Evolutionary conservation across 1,140 invertebrate genomes (phyloP), one percentile per base, ranked within the genome.

Genomic region (Brachionus plicatilis): DNA sequence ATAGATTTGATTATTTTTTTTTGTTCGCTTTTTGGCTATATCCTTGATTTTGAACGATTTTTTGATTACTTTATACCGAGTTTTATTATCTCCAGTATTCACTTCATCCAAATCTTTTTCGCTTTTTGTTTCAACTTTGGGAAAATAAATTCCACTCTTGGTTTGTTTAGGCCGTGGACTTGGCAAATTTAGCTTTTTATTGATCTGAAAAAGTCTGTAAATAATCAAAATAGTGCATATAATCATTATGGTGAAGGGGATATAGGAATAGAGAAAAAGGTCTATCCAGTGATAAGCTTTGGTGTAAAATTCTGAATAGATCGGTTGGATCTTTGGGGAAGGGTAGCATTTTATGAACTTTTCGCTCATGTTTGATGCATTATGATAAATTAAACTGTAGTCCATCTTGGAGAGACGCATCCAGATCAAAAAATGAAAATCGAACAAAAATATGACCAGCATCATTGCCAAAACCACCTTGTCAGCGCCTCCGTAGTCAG

Each of bases 341-440:
- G 79, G 53, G 65, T 65, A 82, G 33, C 79, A 82, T 65, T 43
- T 65, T 1, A 65, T 9, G 41, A 43, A 20, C 65, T 14, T 41
- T 27, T 45, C 4, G 20, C 53, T 68, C 0, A 41, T 33, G 33
- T 82, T 82, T 12, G 78, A 53, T 47, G 29, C 9, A 45, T 41
- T 43, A 1, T 24, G 27, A 8, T 82, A 17, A n/a, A 41, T n/a
- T 17, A 65, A 9, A 6, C 1, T 8, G 41, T 68, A 65, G 6
- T 68, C 79, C 17, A 82, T 27, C 27, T 43, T 14, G 11, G 79
- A 65, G 4, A 82, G 43, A 5, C 79, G 50, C 79, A 82, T 82
- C 79, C 79, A 82, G 17, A 82, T 41, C 27, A 82, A 82, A 68
- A 45, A 82, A 68, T 82, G 79, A 82, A 12, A 65, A 29, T 82